Evolutionary conservation across 2,888 invertebrate species (phyloP), one percentile per base, ranked within the genome.

Genomic region (Allacma fusca): DNA sequence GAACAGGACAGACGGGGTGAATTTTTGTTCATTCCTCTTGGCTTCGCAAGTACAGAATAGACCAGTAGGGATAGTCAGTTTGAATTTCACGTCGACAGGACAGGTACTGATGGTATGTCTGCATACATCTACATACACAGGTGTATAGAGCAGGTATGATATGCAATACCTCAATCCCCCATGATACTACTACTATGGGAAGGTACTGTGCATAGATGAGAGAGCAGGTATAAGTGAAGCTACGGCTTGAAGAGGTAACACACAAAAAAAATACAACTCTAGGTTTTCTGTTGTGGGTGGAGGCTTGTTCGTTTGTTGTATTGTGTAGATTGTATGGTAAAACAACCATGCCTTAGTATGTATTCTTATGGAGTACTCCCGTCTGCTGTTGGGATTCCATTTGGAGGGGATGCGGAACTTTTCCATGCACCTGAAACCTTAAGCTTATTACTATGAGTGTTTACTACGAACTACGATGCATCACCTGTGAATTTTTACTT

Each of bases 1-100:
- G 50, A 50, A 50, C 50, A 50, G 50, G n/a, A 50, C 50, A 50
- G 50, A 50, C 50, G 50, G 50, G 50, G 50, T 50, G 50, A 50
- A 50, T 50, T 50, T n/a, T 50, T 50, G 9, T 50, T 50, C 50
- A 50, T 50, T 50, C 50, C 50, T 50, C 50, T 50, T 12, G 16
- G 50, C 50, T 50, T 50, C 2, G 50, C 9, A 16, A 50, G 50
- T n/a, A 16, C 9, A 19, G 50, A 50, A 50, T 50, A 50, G 50
- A 50, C 50, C 50, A 19, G 50, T 50, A 50, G 50, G 50, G 50
- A 50, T 50, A 50, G 50, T 50, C 50, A 50, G 50, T 50, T 50
- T 50, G 50, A 50, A 50, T 50, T 50, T 50, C 50, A 50, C 34
- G 34, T 50, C 50, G 9, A 50, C 1, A 50, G 50, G 50, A 50